These are phyloP conservation scores for Coelogynopora nodosa DNA, from an alignment of 2,888 invertebrate species.

Conservation along the genomic window DNA sequence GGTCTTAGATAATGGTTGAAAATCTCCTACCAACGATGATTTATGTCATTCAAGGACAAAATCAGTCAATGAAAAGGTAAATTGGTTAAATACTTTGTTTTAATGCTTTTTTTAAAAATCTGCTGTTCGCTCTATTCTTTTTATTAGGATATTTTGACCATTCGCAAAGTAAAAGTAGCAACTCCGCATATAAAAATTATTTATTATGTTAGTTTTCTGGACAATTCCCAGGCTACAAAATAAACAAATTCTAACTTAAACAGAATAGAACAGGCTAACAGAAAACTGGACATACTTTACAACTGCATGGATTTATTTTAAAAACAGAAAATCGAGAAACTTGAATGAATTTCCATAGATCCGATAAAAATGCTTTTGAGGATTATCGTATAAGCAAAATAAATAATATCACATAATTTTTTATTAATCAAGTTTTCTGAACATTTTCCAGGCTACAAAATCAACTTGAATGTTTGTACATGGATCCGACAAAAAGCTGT, in stretches of 20 bases:
- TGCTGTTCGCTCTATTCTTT: background rate
- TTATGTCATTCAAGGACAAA: constrained; percentile 37
- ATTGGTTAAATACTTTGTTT: background rate
- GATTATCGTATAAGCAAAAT: background rate
- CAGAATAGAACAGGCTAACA: background rate
- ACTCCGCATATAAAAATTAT: background rate
- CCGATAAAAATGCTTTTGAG: background rate
- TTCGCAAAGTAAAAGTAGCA: background rate
- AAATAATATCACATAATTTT: background rate
- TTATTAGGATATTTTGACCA: background rate
- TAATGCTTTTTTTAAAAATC: no score
- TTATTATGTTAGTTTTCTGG: background rate
- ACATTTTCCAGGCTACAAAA: no score
- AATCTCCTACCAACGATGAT: constrained; percentile 30
- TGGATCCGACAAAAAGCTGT: no score
- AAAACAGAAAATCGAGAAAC: background rate
- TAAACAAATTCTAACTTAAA: background rate
- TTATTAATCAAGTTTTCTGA: no score
- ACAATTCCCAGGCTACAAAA: background rate
- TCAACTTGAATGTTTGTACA: no score
- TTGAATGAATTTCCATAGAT: background rate
- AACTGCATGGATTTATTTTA: background rate
- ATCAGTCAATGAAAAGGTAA: background rate
- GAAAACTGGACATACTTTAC: background rate
- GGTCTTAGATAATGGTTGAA: background rate